Conservation (phyloP, 1,140 invertebrate genomes). For the Scaptomyza montana region DNA sequence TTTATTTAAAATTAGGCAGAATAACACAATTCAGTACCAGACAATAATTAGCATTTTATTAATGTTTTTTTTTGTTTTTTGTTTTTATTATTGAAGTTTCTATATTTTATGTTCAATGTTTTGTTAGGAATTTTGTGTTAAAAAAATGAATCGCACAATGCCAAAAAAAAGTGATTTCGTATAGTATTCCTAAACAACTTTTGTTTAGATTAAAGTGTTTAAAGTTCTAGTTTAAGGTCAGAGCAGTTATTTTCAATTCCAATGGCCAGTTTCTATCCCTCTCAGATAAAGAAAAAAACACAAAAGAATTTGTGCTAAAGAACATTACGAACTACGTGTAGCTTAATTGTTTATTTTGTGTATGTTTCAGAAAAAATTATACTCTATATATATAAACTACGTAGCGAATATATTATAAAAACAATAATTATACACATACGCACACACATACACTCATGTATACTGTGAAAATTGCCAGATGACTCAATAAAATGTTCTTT, state of each 20-base stretch:
- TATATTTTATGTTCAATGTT: conserved; percentile 22
- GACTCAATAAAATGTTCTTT: no score
- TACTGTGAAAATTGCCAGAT: conserved; percentile 21
- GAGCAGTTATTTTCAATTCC: conserved; percentile 51
- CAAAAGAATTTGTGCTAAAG: conserved; percentile 15
- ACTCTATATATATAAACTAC: conserved; percentile 31
- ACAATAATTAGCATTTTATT: conserved; percentile 66
- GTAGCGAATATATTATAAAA: conserved; percentile 22
- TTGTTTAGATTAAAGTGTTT: conserved; percentile 60
- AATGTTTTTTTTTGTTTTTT: background rate
- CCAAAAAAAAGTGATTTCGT: conserved; percentile 75
- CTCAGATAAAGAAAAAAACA: background rate
- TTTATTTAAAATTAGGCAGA: conserved; percentile 23
- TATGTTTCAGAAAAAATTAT: conserved; percentile 24
- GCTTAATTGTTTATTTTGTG: conserved; percentile 35
- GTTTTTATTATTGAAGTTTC: conserved; percentile 8
- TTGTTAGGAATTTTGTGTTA: conserved; percentile 7
- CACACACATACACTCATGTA: conserved; percentile 9
- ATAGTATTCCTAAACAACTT: conserved; percentile 70
- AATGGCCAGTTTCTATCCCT: conserved; percentile 3
- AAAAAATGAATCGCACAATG: conserved; percentile 64
- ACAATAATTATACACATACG: conserved; percentile 13
- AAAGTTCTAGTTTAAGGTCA: conserved; percentile 26
- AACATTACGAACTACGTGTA: conserved; percentile 36
- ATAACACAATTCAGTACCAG: conserved; percentile 45